Evolutionary conservation across 2,113 vertebrate species (phyloP), one percentile per base, ranked within the genome.

Genomic region (Chaetodon auriga): DNA sequence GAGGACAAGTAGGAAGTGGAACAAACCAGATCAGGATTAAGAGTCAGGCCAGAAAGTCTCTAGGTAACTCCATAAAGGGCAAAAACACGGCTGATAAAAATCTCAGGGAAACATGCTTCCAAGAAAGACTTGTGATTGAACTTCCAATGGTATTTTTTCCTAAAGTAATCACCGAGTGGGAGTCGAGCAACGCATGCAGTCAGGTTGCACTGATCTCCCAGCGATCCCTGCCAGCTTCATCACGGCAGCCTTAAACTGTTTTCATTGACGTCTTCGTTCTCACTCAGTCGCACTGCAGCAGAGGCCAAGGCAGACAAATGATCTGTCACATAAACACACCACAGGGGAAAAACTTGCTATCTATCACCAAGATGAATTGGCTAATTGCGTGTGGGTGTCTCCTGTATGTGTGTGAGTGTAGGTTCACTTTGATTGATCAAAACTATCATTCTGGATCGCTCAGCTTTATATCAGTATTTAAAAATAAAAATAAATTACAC

Each of bases 51-150:
- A 89, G 74, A 85, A 66, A 69, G 69, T 87, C 74, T 89, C 66
- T 38, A 76, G 51, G 14, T 78, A 85, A 84, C 58, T 85, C 87
- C 82, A 87, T 84, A 81, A 82, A 89, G 84, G 85, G 83, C 77
- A 60, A 90, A 90, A 82, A 70, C 45, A 69, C 53, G 63, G 43
- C 54, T 60, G 86, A 91, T 87, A 85, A 71, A 86, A 87, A 83
- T 90, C 81, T 66, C 63, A 75, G 35, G 41, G 51, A 83, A 86
- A 83, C 83, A 71, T 70, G 73, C 73, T 83, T 80, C 74, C 46
- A 48, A 87, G 77, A 85, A 91, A 77, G 72, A 78, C 58, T 79
- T 60, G 19, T 48, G 69, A 81, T 70, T 83, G 51, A 79, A 82
- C 70, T 73, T 87, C 54, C 65, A 76, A 60, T 45, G 30, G 73